Evolutionary conservation across 2,113 vertebrate genomes (phyloP), one percentile per base, ranked within the genome.

Genomic region (Gyps fulvus): DNA sequence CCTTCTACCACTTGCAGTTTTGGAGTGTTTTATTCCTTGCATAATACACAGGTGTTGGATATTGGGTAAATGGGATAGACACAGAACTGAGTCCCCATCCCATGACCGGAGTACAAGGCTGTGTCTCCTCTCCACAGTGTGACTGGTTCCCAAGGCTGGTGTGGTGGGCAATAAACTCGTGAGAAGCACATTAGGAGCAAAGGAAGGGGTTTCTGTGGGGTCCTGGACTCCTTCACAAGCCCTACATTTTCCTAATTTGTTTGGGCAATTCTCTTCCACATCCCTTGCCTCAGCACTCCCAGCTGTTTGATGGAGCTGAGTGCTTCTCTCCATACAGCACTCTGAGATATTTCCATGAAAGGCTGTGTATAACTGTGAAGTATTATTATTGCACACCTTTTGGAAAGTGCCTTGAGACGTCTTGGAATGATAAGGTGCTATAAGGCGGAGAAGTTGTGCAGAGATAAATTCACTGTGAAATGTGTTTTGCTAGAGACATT

Each of bases 391-490:
- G 92, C 90, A 93, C 90, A 97, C 96, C 96, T 96, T 96, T 97
- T 94, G 96, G 94, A 97, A 96, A 97, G 94, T 96, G 95, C 95
- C 95, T 96, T 95, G 97, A 95, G 95, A 97, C 80, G 71, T 89
- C 97, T 87, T 71, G 80, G 77, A 90, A 97, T 94, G 97, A 97
- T 97, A 97, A 97, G 96, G 92, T 96, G 94, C 90, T 95, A 32
- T 97, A 97, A 96, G 95, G 95, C 73, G 13, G 96, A 86, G 93
- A 97, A 97, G 96, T 94, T 97, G 96, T 96, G 95, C 95, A 90
- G 94, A 96, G 96, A 97, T 97, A 97, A 97, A 97, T 97, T 95
- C 96, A 89, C 94, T 96, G 95, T 97, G 93, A 96, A 95, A 96
- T 96, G 96, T 95, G 96, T 96, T 96, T 95, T 93, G 93, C 95